Base-by-base conservation (phyloP, 2,797 vertebrate species). In the Discoglossus pictus region DNA sequence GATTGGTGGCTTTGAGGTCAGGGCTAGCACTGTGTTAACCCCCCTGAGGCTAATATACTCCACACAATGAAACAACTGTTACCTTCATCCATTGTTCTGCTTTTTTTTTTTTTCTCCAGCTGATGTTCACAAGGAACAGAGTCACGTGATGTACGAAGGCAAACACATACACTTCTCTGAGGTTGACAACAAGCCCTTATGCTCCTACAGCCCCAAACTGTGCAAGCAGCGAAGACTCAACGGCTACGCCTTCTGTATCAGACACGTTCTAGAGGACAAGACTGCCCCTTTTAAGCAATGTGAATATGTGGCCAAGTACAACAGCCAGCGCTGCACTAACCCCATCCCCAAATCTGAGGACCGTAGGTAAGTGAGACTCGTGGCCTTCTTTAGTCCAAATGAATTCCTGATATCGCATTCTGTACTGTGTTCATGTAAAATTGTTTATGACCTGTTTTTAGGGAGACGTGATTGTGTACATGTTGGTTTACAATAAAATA, bases 141-240 rank as follows among this genome's bases (percentile, higher is more conserved):
- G 93, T 96, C 95, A 98, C 97, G 97, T 99, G 96, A 99, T 99
- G 97, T 99, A 97, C 91, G 97, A 99, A 95, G 97, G 97, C 92
- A 99, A 99, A 98, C 97, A 99, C 93, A 99, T 99, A 96, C 97
- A 99, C 94, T 99, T 98, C 94, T 99, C 97, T 88, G 97, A 99
- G 93, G 95, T 99, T 93, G 97, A 99, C 93, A 99, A 98, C 92
- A 99, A 99, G 94, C 97, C 97, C 83, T 92, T 99, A 94, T 99
- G 97, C 93, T 99, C 97, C 1, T 99, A 99, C 88, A 99, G 97
- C 91, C 97, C 97, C 77, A 99, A 99, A 93, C 94, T 99, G 86
- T 99, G 97, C 91, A 99, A 99, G 89, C 97, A 99, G 89, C 95
- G 96, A 84, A 90, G 97, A 84, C 92, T 99, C 73, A 99, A 99